These are phyloP conservation scores for Chamaedrilus cognettii DNA, from an alignment of 2,888 invertebrate species.

Conservation along the genomic window DNA sequence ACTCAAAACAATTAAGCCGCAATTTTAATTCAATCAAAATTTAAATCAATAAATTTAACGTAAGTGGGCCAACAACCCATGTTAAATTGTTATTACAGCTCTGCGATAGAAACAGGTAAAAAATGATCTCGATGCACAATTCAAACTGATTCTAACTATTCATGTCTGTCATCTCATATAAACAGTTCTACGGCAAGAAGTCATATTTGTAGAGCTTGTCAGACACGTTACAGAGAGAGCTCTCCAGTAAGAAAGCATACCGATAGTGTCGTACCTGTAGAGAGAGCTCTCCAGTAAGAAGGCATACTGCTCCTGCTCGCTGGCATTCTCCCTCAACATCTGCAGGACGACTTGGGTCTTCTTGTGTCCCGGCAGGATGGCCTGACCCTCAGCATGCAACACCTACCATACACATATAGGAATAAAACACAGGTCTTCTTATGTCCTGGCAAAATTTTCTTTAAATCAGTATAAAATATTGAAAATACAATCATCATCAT, in stretches of 20 bases:
- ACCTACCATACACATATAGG: constrained; percentile 63
- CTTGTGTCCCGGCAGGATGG: constrained; percentile 56
- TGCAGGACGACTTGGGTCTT: constrained; percentile 73
- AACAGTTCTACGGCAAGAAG: neutral
- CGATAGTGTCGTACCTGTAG: constrained; percentile 59
- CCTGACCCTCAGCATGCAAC: constrained; percentile 75
- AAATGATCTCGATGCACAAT: no score
- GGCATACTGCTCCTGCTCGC: constrained; percentile 73
- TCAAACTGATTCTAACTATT: neutral
- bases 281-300: constrained; percentile 77
- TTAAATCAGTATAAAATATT: no score
- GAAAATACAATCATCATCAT: no score
- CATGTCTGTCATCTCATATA: neutral
- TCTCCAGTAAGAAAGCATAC: neutral
- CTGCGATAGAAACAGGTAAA: no score
- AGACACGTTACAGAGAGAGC: neutral
- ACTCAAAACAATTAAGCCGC: no score
- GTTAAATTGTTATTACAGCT: no score
- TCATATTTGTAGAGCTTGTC: neutral
- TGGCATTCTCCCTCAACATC: constrained; percentile 77
- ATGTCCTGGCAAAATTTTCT: no score
- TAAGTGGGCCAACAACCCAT: neutral
- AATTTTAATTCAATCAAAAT: no score
- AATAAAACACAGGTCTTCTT: no score
- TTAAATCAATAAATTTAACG: neutral